Percentiles rank a stretch among this genome's conserved stretches.
Conservation (phyloP, 2,113 vertebrate genomes). For the Raphicerus campestris region DNA sequence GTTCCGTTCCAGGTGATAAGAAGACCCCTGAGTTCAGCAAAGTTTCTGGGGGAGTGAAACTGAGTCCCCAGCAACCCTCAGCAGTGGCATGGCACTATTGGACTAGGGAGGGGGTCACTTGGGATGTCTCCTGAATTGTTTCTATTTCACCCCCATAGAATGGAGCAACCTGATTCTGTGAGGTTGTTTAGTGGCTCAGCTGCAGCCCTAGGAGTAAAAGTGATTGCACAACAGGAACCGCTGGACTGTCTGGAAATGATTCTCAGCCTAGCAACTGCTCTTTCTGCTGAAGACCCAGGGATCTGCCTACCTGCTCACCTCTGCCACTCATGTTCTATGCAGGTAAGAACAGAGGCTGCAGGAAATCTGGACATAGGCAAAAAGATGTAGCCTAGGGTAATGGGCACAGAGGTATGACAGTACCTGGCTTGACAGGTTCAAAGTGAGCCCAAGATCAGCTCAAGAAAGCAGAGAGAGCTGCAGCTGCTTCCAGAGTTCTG, state of each 20-base stretch:
- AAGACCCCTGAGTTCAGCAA: neutral
- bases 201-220: neutral
- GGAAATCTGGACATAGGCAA: neutral
- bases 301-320: neutral
- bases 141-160: neutral
- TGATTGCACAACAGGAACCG: neutral
- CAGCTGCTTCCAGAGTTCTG: neutral
- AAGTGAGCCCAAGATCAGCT: neutral
- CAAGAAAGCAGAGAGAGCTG: neutral
- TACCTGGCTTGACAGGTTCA: neutral
- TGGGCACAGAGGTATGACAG: neutral
- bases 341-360: neutral
- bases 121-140: neutral
- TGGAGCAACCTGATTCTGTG: neutral
- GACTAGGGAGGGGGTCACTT: neutral
- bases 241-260: neutral
- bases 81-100: neutral
- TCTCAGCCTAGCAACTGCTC: neutral
- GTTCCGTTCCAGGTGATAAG: neutral
- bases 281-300: neutral
- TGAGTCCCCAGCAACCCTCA: neutral
- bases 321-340: neutral
- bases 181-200: neutral
- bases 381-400: neutral
- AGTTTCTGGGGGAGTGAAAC: neutral